These are phyloP conservation scores for Vulpes lagopus DNA, from an alignment of 2,113 vertebrate species.

Conservation along the genomic window DNA sequence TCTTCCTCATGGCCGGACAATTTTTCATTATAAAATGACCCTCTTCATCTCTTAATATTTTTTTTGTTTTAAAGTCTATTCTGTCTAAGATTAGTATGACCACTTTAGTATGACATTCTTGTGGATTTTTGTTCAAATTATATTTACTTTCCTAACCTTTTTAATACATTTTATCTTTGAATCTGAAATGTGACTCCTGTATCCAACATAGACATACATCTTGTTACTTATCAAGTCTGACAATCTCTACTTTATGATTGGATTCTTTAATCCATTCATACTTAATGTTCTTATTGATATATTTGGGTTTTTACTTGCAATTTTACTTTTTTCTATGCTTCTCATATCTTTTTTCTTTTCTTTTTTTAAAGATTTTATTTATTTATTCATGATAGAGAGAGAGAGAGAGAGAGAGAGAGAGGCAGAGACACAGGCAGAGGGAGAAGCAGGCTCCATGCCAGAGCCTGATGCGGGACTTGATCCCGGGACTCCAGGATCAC, in stretches of 20 bases:
- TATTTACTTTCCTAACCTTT: background rate
- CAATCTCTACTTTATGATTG: background rate
- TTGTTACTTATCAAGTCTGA: no score
- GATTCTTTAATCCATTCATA: background rate
- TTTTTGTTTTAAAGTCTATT: background rate
- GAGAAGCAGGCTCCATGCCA: no score
- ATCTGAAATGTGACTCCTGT: background rate
- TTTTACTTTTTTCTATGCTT: background rate
- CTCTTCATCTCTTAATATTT: background rate
- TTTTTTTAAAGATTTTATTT: no score
- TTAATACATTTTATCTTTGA: background rate
- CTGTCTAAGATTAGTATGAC: background rate
- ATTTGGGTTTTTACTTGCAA: background rate
- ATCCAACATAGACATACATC: background rate
- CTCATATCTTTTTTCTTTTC: background rate
- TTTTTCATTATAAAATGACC: background rate
- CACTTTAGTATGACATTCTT: background rate
- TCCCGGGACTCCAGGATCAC: no score
- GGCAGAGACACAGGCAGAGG: no score
- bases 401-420: no score
- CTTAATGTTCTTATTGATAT: background rate
- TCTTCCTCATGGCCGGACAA: background rate
- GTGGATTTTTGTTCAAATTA: background rate
- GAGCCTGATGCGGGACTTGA: no score
- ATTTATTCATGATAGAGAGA: no score